phyloP scores from a whole-genome alignment of 2,113 vertebrate species.

The Corvus hawaiiensis region DNA sequence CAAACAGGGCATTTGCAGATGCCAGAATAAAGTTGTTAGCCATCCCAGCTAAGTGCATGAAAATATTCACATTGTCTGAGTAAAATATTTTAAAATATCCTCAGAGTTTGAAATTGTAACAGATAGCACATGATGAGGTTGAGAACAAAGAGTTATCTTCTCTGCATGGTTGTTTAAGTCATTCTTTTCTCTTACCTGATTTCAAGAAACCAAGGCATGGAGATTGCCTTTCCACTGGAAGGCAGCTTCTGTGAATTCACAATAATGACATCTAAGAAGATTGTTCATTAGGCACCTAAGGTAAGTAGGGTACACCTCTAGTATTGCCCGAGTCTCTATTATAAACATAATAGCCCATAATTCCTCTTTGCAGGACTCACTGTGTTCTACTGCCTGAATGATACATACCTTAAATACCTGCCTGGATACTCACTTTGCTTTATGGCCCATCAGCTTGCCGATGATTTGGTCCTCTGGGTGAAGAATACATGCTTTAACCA shows the following conservation, averaged over 20 bases:
- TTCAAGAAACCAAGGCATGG: neutral
- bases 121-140: neutral
- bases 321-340: conserved; percentile 15
- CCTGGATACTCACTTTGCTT: neutral
- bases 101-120: neutral
- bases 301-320: conserved; percentile 24
- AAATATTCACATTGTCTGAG: neutral
- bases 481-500: conserved; percentile 17
- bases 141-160: neutral
- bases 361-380: neutral
- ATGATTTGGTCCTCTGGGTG: neutral
- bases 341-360: conserved; percentile 13
- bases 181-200: neutral
- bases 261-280: neutral
- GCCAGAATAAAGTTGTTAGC: neutral
- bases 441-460: neutral
- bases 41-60: neutral
- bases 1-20: neutral
- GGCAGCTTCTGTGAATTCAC: neutral
- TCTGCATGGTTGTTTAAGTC: neutral
- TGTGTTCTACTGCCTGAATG: conserved; percentile 16
- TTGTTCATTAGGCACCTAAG: neutral
- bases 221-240: neutral
- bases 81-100: neutral
- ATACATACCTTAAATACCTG: conserved; percentile 26